phyloP scores from a whole-genome alignment of 30 jellyfish, hydroid and myxozoan genomes.

The Pelagia noctiluca region DNA sequence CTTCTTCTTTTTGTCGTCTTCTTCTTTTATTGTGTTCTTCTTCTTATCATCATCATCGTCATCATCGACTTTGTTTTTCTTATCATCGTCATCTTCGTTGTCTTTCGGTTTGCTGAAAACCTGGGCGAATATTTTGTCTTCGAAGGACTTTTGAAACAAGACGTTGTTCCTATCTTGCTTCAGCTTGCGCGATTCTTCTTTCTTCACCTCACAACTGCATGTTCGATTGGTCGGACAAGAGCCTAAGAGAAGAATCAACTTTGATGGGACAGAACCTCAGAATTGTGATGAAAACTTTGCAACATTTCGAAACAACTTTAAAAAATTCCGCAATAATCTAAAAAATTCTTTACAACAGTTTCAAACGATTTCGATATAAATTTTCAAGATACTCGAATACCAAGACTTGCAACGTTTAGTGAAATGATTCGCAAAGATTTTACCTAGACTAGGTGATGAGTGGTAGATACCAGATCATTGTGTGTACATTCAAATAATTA shows the following conservation, averaged over 20 bases:
- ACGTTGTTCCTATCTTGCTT: constrained; percentile 66
- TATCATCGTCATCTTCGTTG: constrained; percentile 36
- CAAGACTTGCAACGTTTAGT: too few relatives aligned
- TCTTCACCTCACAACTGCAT: constrained; percentile 41
- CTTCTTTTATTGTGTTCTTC: not conserved
- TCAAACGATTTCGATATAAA: too few relatives aligned
- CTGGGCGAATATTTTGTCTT: constrained; percentile 50
- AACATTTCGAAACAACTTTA: too few relatives aligned
- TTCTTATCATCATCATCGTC: not conserved
- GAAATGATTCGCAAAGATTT: too few relatives aligned
- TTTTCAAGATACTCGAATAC: too few relatives aligned
- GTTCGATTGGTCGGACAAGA: constrained; percentile 55
- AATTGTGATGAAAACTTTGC: too few relatives aligned
- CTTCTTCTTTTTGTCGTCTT: not conserved
- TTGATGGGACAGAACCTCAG: too few relatives aligned
- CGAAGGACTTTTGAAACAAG: constrained; percentile 74
- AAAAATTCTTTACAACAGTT: too few relatives aligned
- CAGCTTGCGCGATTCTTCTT: constrained; percentile 65
- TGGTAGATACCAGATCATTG: too few relatives aligned
- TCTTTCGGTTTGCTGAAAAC: constrained; percentile 53
- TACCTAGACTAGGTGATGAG: too few relatives aligned
- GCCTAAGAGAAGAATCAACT: constrained; percentile 34
- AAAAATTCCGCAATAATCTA: too few relatives aligned
- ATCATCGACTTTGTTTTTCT: not conserved
- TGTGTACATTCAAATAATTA: too few relatives aligned